Evolutionary conservation across 2,797 vertebrate species (phyloP), one percentile per base, ranked within the genome.

Genomic region (Darevskia nairensis): DNA sequence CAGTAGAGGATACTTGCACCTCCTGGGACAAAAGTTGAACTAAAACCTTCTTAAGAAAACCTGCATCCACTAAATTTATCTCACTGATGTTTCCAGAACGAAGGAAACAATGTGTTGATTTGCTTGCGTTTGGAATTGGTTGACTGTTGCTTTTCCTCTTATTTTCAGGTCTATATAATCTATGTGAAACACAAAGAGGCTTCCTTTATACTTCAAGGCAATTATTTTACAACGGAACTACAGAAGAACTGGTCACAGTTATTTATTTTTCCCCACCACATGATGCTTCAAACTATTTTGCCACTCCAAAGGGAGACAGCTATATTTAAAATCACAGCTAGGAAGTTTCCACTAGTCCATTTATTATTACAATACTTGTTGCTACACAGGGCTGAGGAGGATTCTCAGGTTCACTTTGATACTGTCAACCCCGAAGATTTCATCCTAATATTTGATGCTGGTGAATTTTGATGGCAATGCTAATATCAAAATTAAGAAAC

Each of bases 1-100:
- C 41, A 27, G 27, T 19, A 66, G 27, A 86, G 61, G 80, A 77
- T 90, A 86, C 0, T 1, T 64, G 13, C 79, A 32, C 80, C 92
- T 92, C 90, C 11, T 74, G 90, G 89, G 91, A 89, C 39, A 35
- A 19, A 80, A 64, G 46, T 80, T n/a, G 50, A 75, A 78, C 39
- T 61, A 41, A 85, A 90, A 55, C 29, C 25, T 9, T 83, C 17
- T 11, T 82, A 89, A 79, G 89, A 80, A 89, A 79, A 39, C 19
- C 0, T 44, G 74, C 77, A 72, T 85, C 90, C 82, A 66, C 78
- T 92, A 89, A 55, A 59, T 29, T 91, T 80, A 41, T 50, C 75
- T 82, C 68, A 82, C 79, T 75, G 39, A 75, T 44, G 50, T 41
- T 76, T 50, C 69, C 7, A 46, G 87, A 88, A 87, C 21, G 72